phyloP scores from a whole-genome alignment of 2,888 invertebrate genomes.

The Aleiodes leptofemur region DNA sequence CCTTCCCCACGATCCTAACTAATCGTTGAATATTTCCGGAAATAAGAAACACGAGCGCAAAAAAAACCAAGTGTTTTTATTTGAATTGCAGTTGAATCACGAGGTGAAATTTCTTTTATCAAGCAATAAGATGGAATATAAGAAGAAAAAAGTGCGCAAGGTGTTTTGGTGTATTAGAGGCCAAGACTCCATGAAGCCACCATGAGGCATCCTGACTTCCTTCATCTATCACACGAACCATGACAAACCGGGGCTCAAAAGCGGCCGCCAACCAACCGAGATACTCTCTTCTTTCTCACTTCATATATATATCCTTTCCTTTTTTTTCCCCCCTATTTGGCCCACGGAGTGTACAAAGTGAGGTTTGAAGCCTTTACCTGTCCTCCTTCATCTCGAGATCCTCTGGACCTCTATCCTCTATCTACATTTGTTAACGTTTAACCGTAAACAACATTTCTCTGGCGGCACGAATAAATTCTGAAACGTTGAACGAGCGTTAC shows the following conservation, averaged over 20 bases:
- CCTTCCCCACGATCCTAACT: conserved; percentile 58
- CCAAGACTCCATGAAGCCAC: not conserved
- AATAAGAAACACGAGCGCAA: not conserved
- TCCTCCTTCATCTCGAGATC: conserved; percentile 53
- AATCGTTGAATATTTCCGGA: conserved; percentile 41
- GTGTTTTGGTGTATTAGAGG: conserved; percentile 44
- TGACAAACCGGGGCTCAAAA: conserved; percentile 74
- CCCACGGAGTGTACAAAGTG: conserved; percentile 53
- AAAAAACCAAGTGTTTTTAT: no score
- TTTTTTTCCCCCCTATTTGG: conserved; percentile 24
- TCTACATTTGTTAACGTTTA: conserved; percentile 74
- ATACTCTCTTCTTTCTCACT: conserved; percentile 52
- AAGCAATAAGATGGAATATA: not conserved
- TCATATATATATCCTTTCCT: conserved; percentile 42
- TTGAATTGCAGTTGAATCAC: no score
- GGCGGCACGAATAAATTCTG: conserved; percentile 57
- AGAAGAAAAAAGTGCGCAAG: conserved; percentile 24
- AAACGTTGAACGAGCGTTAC: conserved; percentile 55
- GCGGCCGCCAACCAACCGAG: conserved; percentile 66
- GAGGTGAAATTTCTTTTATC: not conserved
- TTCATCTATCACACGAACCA: conserved; percentile 74
- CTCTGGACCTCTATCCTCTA: conserved; percentile 57
- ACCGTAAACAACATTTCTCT: conserved; percentile 73
- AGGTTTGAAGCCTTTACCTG: conserved; percentile 67
- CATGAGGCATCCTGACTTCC: conserved; percentile 59